Evolutionary conservation across 2,113 vertebrate genomes (phyloP).

Genomic region (Xyrauchen texanus): DNA sequence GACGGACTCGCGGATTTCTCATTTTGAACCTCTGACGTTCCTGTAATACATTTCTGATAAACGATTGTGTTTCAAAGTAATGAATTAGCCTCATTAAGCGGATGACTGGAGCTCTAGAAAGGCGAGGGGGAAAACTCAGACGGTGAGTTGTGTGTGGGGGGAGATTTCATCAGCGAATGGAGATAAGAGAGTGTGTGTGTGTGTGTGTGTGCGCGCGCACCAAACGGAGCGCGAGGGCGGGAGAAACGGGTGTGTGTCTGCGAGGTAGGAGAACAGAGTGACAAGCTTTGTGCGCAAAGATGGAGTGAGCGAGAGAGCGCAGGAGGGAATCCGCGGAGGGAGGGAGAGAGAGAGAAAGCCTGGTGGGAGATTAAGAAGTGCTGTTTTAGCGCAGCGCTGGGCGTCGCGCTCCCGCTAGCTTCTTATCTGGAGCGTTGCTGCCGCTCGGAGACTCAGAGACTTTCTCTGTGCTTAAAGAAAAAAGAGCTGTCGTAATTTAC

Average conservation of each 20-base stretch:
- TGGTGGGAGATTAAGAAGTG: slow-evolving; percentile 52
- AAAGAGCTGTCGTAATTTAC: no score
- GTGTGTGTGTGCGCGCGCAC: no score
- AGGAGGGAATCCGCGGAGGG: slow-evolving; percentile 22
- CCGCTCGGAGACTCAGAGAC: slow-evolving; percentile 42
- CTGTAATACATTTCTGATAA: slow-evolving; percentile 52
- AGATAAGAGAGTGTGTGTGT: slow-evolving; percentile 29
- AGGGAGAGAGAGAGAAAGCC: slow-evolving; percentile 10
- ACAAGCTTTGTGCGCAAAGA: slow-evolving; percentile 27
- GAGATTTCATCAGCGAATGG: slow-evolving; percentile 34
- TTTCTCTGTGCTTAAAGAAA: no score
- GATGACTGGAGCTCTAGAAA: slow-evolving; percentile 54
- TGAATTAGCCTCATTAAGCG: slow-evolving; percentile 57
- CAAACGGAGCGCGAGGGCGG: slow-evolving; percentile 9
- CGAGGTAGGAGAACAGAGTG: slow-evolving; percentile 31
- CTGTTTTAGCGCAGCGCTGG: slow-evolving; percentile 45
- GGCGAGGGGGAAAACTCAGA: slow-evolving; percentile 27
- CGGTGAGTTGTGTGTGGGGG: neutral
- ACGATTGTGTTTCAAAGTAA: slow-evolving; percentile 53
- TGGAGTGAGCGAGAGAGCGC: neutral
- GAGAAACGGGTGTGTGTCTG: slow-evolving; percentile 14
- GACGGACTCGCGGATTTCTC: slow-evolving; percentile 34
- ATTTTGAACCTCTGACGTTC: slow-evolving; percentile 37
- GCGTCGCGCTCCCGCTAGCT: slow-evolving; percentile 40
- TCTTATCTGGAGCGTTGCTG: slow-evolving; percentile 42